Base-by-base conservation (phyloP, 2,797 vertebrate species). In the Myripristis murdjan region DNA sequence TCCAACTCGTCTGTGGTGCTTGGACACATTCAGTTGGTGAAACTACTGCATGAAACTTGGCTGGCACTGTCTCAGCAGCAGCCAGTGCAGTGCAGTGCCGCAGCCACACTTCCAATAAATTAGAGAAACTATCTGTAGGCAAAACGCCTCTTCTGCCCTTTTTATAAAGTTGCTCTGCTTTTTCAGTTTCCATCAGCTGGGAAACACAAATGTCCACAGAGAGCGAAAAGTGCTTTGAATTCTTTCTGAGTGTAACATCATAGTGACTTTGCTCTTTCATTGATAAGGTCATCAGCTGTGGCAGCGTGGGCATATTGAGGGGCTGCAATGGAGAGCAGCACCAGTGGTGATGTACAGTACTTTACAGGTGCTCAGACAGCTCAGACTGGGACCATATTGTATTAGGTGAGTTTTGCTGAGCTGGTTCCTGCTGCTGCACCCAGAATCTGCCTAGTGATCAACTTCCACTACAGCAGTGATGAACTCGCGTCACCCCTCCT, bases 371-470 rank as follows among this genome's bases (percentile, higher is more conserved):
- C 78, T 87, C 84, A 81, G 76, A 85, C 76, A 88, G 88, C 77
- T n/a, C 82, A 81, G 83, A 82, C 77, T 83, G 69, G 70, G 72
- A 75, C 78, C 84, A 79, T 79, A 89, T 87, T 93, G 90, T 89
- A 92, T 88, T 78, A 80, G 84, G 80, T 82, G 83, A 82, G 79
- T 86, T 91, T 82, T 93, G 94, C 91, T 93, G 93, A 93, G 90
- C 89, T 93, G 86, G 89, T 87, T 90, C 70, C 85, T 91, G 81
- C 85, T 43, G 39, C 90, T 89, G 90, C 84, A 88, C 65, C 85
- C 75, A 86, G 84, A 93, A 91, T 93, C 91, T 93, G 92, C 91
- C 91, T 89, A 89, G 91, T 93, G 91, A 94, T 93, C 90, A 93
- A 88, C 91, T 93, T 90, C 87, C 81, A 85, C 80, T 81, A 82